Evolutionary conservation across 1,140 invertebrate species (phyloP), one percentile per base, ranked within the genome.

Genomic region (Thaumetopoea pityocampa): DNA sequence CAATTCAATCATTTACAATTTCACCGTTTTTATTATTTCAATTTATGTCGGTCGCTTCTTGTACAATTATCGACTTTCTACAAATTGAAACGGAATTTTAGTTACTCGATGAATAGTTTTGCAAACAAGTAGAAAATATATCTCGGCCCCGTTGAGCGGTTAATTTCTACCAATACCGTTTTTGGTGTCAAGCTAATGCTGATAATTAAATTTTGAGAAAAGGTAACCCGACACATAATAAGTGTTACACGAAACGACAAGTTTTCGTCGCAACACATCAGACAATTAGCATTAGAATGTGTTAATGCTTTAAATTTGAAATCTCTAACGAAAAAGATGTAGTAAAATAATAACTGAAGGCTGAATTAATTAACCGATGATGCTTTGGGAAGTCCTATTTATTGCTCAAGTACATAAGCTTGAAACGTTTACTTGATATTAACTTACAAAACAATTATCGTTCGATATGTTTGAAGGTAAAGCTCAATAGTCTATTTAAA

Each of bases 141-240:
- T 51, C 36, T 28, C 37, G 32, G 34, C 49, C 20, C 42, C 35
- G 40, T 48, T 42, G 18, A 34, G 23, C 36, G 35, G 20, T 54
- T 61, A 51, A 61, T 63, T 63, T 56, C 23, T 10, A 7, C 16
- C 16, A 28, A 23, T 30, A 35, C 57, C 57, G 47, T 60, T 55
- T 68, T 70, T 56, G 57, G 68, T 77, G 72, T 73, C 74, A 61
- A 52, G 40, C 63, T 69, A 77, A 79, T 69, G 54, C 51, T 47
- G 77, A 74, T 84, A 84, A 84, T 84, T 77, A 81, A 78, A 80
- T 80, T 77, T 78, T 65, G 66, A 65, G 59, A 69, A 78, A 72
- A 74, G 64, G 51, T 52, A 60, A 60, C 56, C 59, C 57, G 60
- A 50, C 47, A 54, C 62, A 59, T 77, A 74, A 79, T 79, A 82